Base-by-base conservation (phyloP, 2,888 invertebrate genomes). In the Oasisia sp. region DNA sequence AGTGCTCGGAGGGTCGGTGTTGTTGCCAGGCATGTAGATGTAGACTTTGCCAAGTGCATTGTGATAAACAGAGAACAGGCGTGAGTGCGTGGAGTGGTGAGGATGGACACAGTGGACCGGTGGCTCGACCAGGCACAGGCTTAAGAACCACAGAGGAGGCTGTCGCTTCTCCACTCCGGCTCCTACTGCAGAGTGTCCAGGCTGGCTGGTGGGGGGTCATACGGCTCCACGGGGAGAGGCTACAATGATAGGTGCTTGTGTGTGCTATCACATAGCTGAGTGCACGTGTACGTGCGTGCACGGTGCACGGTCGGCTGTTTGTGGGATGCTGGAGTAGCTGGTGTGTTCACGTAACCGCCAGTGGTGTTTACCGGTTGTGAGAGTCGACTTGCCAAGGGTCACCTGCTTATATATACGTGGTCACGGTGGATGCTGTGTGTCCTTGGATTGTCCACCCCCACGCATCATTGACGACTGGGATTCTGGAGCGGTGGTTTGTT, bases 31-130 rank as follows among this genome's bases (percentile, higher is more conserved):
- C 27, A 19, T 19, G 27, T n/a, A 74, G 74, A 19, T 19, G 27
- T n/a, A 74, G 74, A 74, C 74, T 74, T 74, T 74, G 74, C 74
- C 74, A 74, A 74, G 74, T 74, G 74, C 74, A 74, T 74, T 74
- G 27, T 74, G 74, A 74, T 74, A 74, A 74, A 74, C 74, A 74
- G 74, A 74, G 74, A 74, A 74, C 74, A 74, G 74, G 74, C 74
- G 74, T 19, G 27, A 27, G 74, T 8, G 74, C n/a, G 7, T 19
- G 74, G 74, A 74, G 74, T 74, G 27, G 5, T 19, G 19, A 74
- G 74, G 74, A 74, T 74, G 74, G 0, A 7, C 19, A 27, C 19
- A 19, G 74, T 74, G 7, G n/a, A n/a, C 74, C 27, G 19, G n/a
- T 27, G 27, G 74, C 19, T 14, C n/a, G 7, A 7, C 27, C 74